Evolutionary conservation across 2,113 vertebrate species (phyloP), one percentile per base, ranked within the genome.

Genomic region (Mastomys coucha): DNA sequence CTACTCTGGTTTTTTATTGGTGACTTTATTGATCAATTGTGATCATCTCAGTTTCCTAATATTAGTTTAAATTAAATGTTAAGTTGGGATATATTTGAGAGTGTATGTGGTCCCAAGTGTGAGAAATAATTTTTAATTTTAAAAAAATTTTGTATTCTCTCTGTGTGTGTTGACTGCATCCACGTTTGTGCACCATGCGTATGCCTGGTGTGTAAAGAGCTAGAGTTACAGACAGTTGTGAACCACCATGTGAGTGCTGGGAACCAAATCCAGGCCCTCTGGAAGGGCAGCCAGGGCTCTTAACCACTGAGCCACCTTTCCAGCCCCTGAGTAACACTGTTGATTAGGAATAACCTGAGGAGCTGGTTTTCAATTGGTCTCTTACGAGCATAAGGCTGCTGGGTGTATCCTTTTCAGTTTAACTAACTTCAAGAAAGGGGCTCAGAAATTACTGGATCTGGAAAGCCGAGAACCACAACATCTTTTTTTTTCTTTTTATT

Each of bases 41-140:
- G n/a, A n/a, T n/a, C n/a, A n/a, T n/a, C n/a, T n/a, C n/a, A n/a
- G n/a, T n/a, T n/a, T n/a, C n/a, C n/a, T n/a, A n/a, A n/a, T n/a
- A n/a, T n/a, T n/a, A n/a, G n/a, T n/a, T n/a, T n/a, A n/a, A 97
- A 81, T 69, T 75, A 81, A 88, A 42, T 91, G 36, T 77, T 91
- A 95, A 96, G 94, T 31, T 75, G 24, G 56, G n/a, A 67, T 56
- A 63, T 49, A 88, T 42, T 94, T 72, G 92, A 85, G 28, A 90
- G 58, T 91, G n/a, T 69, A 73, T 20, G 67, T 26, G 14, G 86
- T 84, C 63, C 90, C 53, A 88, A 67, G 31, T 65, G 20, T 92
- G n/a, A 96, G 51, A 92, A 96, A 72, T 45, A 85, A 24, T 77
- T 81, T 56, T 56, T n/a, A n/a, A 77, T 77, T 77, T 3, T 4